These are phyloP conservation scores for Cepaea nemoralis DNA, from an alignment of 1,140 invertebrate species.

Conservation along the genomic window DNA sequence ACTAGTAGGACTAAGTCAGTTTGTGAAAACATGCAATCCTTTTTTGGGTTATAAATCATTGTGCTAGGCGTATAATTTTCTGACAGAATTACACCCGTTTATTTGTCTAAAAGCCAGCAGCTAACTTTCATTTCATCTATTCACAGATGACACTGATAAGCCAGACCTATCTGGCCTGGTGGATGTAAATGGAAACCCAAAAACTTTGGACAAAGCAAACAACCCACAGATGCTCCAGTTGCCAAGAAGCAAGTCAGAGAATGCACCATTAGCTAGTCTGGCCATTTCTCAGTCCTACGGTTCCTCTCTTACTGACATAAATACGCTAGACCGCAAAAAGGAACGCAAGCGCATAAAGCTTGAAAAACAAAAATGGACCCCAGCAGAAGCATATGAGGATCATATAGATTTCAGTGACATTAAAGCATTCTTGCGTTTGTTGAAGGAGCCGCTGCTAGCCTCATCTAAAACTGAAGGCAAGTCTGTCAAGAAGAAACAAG, in stretches of 20 bases:
- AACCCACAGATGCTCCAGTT: constrained; percentile 32
- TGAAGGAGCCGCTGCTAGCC: neutral
- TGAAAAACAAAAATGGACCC: constrained; percentile 3
- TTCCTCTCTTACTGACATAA: neutral
- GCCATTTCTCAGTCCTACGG: neutral
- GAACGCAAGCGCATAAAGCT: neutral
- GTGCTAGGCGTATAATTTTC: too few relatives aligned
- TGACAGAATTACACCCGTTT: too few relatives aligned
- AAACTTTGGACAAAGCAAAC: neutral
- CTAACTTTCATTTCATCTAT: neutral
- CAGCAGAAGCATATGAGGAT: neutral
- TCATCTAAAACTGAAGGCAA: neutral
- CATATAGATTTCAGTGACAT: neutral
- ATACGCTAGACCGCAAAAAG: neutral
- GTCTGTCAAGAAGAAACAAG: constrained; percentile 20
- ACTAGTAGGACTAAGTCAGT: too few relatives aligned
- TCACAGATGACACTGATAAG: constrained; percentile 21
- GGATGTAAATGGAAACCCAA: constrained; percentile 30
- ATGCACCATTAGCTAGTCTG: neutral
- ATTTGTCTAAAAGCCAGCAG: too few relatives aligned
- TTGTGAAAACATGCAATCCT: too few relatives aligned
- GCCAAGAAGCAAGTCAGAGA: neutral
- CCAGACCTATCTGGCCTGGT: constrained; percentile 11
- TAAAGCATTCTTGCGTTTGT: constrained; percentile 4
- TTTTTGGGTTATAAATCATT: too few relatives aligned